Base-by-base conservation (phyloP, 2,797 vertebrate genomes). In the Hyperoplus lanceolatus region DNA sequence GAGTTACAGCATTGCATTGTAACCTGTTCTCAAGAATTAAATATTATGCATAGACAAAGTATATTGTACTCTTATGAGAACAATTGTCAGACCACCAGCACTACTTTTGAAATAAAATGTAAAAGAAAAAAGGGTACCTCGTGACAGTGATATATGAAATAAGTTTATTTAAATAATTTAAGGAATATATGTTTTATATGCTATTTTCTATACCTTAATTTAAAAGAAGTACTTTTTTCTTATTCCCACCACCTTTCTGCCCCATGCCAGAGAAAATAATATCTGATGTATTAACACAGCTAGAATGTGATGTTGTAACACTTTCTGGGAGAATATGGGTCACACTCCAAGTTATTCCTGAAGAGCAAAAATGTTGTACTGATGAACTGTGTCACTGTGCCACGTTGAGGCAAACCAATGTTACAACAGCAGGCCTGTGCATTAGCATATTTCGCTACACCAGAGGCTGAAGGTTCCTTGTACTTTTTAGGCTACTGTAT, bases 181-280 rank as follows among this genome's bases (percentile, higher is more conserved):
- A 95, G 94, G 93, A 96, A 94, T 95, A 95, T 96, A 96, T 95
- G 95, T 96, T 96, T 96, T 96, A 95, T 96, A 96, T 94, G 92
- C 94, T 96, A 96, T 96, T 96, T 96, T 96, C 91, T 96, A 96
- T 95, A 96, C 93, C 87, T 96, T 95, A 92, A 94, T 96, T 96
- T 94, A 93, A 95, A 94, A 92, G 81, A 94, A 94, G 84, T 90
- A 94, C 89, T 90, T 95, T 93, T 55, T 95, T 94, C 93, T 94
- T 95, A 95, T 95, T 92, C 93, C 93, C 91, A 83, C 81, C 89
- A 92, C 91, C 90, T 92, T 94, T 89, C 89, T 92, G 90, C 90
- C 87, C 90, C 90, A 73, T 93, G 90, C 94, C 90, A 93, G 90
- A 92, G 84, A 90, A 73, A 59, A 78, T 76, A 90, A 89, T 82